Conservation (phyloP, 2,113 vertebrate species). For the Lepidothrix coronata region DNA sequence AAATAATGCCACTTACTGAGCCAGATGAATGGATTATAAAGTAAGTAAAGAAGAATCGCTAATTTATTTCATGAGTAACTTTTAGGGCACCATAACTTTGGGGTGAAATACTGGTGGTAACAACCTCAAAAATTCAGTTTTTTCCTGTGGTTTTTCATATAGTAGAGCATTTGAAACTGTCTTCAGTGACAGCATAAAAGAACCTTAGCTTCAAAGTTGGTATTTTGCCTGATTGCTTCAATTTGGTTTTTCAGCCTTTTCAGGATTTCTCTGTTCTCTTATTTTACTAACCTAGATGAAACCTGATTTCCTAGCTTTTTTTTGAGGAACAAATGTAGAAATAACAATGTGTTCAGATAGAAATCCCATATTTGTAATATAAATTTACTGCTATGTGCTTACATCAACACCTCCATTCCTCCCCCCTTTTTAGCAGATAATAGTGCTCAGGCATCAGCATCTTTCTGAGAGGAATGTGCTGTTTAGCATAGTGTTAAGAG, state of each 20-base stretch:
- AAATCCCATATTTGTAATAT: background rate
- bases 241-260: background rate
- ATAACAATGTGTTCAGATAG: background rate
- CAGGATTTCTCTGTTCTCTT: background rate
- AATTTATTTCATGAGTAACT: background rate
- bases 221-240: background rate
- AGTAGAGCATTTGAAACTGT: background rate
- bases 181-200: background rate
- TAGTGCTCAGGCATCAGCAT: background rate
- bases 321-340: background rate
- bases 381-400: background rate
- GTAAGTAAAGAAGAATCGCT: background rate
- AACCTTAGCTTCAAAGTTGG: background rate
- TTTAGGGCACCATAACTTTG: background rate
- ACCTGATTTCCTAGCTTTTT: background rate
- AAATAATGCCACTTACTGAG: background rate
- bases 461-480: background rate
- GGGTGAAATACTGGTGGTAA: background rate
- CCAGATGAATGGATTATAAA: background rate
- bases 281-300: background rate
- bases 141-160: background rate
- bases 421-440: background rate
- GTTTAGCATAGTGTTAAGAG: background rate
- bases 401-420: rapidly evolving
- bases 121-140: background rate